Conservation (phyloP, 2,113 vertebrate genomes). For the Poeciliopsis occidentalis region DNA sequence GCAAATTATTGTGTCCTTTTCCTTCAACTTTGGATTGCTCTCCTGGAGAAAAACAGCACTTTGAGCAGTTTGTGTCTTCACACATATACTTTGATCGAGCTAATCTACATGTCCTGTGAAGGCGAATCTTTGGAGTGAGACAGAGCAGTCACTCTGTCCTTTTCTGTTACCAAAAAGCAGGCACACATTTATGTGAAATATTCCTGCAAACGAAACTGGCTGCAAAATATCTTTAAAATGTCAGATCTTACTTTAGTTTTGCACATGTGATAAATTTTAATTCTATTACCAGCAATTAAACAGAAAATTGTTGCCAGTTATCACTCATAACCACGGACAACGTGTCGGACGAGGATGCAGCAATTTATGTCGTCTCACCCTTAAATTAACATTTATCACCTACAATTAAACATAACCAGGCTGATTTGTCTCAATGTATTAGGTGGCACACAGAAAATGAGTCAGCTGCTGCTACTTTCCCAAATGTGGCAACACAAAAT, state of each 20-base stretch:
- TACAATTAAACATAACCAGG: neutral
- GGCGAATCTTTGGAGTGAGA: no score
- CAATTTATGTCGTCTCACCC: neutral
- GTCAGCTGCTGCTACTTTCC: neutral
- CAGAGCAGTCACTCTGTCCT: no score
- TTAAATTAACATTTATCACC: neutral
- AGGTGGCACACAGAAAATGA: slow-evolving; percentile 1
- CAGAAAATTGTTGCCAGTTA: neutral
- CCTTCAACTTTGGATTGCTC: no score
- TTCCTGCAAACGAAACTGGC: no score
- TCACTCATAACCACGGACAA: accelerated
- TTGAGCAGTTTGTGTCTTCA: no score
- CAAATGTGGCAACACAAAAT: neutral
- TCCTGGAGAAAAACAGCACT: no score
- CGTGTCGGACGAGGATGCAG: neutral
- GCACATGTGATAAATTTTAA: neutral
- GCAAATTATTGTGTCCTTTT: no score
- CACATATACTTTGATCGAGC: no score
- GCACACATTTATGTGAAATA: no score
- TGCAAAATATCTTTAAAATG: neutral
- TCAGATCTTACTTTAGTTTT: neutral
- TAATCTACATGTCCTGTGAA: no score
- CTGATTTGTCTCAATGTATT: neutral
- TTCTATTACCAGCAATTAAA: neutral
- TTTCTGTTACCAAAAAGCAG: no score